Conservation (phyloP, 1,140 invertebrate species). For the Chironomus striatipennis region DNA sequence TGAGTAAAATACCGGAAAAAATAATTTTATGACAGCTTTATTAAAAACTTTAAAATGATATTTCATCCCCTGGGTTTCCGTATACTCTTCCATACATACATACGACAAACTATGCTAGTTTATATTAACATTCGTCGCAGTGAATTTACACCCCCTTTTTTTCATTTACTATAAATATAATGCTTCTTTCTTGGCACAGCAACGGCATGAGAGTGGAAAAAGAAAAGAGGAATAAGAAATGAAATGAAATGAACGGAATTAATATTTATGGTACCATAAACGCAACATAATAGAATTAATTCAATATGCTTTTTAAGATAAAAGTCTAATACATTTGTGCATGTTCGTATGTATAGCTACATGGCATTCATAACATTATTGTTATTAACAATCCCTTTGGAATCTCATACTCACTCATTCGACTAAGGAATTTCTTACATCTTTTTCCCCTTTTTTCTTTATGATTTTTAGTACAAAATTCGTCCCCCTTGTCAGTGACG, state of each 20-base stretch:
- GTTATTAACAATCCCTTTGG: slow-evolving; percentile 21
- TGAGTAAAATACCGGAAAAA: too few species aligned
- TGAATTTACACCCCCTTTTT: neutral
- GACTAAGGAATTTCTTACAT: neutral
- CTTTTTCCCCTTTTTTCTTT: neutral
- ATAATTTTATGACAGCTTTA: too few species aligned
- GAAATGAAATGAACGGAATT: slow-evolving; percentile 6
- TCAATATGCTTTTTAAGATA: slow-evolving; percentile 23
- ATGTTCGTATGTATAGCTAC: neutral
- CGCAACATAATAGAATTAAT: slow-evolving; percentile 23
- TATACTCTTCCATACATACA: too few species aligned
- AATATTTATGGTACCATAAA: slow-evolving; percentile 21
- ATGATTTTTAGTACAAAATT: neutral
- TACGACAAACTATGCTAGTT: too few species aligned
- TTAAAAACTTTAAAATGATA: too few species aligned
- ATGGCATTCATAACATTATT: neutral
- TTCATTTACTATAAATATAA: neutral
- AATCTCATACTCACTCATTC: slow-evolving; percentile 9
- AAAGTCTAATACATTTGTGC: neutral
- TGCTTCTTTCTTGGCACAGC: neutral
- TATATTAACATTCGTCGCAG: too few species aligned
- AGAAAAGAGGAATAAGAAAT: neutral
- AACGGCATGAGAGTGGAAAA: neutral
- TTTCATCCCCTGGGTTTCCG: too few species aligned
- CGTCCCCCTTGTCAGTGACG: neutral